phyloP scores from a whole-genome alignment of 2,888 invertebrate species.

The Aplocera efformata region DNA sequence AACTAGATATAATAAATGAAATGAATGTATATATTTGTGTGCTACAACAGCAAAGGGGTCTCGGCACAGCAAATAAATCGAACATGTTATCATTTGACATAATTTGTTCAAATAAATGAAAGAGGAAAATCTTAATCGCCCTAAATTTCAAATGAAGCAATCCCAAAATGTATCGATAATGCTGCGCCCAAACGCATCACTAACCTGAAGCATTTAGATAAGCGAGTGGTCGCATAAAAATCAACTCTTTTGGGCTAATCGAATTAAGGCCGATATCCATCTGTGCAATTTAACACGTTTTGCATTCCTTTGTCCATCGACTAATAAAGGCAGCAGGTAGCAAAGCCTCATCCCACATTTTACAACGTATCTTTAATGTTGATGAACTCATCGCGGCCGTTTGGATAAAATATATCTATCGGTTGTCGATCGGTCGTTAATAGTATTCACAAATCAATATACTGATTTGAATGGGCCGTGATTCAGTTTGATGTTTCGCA shows the following conservation, averaged over 20 bases:
- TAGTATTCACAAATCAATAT: constrained; percentile 50
- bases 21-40: no score
- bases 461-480: constrained; percentile 37
- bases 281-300: constrained; percentile 76
- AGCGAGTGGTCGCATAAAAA: constrained; percentile 73
- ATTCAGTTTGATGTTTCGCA: constrained; percentile 32
- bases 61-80: background rate
- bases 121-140: constrained; percentile 3
- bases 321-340: constrained; percentile 76
- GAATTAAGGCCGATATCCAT: constrained; percentile 76
- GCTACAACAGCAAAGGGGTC: no score
- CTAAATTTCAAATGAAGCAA: constrained; percentile 6
- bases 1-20: no score
- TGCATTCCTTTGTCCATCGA: constrained; percentile 69
- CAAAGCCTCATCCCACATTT: constrained; percentile 53
- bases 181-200: constrained; percentile 34
- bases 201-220: constrained; percentile 63
- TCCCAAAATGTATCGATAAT: constrained; percentile 22
- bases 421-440: constrained; percentile 52
- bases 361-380: constrained; percentile 63
- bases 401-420: constrained; percentile 58
- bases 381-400: constrained; percentile 70
- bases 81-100: background rate
- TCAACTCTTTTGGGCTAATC: constrained; percentile 76
- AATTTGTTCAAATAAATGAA: constrained; percentile 7